A percentile compares a stretch with the other conserved stretches of the same genome.
Conservation (phyloP, 1,140 invertebrate genomes). For the Drosophila bipectinata region DNA sequence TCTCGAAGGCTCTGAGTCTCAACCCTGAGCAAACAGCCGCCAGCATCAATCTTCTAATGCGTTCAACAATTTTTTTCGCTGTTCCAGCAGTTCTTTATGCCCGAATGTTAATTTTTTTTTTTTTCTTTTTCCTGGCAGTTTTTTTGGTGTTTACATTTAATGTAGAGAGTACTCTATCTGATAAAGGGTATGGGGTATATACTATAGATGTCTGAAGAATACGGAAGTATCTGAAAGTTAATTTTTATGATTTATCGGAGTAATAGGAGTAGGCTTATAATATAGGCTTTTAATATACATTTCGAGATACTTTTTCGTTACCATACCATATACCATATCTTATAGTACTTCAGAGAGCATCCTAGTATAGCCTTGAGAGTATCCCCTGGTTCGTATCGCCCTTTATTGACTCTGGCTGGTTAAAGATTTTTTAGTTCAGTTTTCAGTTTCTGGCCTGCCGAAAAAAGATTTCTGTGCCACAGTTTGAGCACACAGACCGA, state of each 20-base stretch:
- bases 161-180: constrained; percentile 35
- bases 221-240: neutral
- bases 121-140: constrained; percentile 9
- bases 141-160: constrained; percentile 56
- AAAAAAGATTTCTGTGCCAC: constrained; percentile 57
- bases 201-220: no score
- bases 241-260: neutral
- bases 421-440: constrained; percentile 45
- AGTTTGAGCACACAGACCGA: constrained; percentile 51
- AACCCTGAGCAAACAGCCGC: constrained; percentile 66
- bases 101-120: constrained; percentile 33
- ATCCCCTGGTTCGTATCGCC: neutral
- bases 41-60: constrained; percentile 81
- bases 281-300: no score
- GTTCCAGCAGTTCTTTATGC: constrained; percentile 61
- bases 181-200: neutral
- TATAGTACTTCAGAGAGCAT: neutral
- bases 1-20: constrained; percentile 1
- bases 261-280: no score
- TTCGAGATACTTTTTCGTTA: no score
- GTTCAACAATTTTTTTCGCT: constrained; percentile 75
- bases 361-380: neutral
- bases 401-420: constrained; percentile 11
- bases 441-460: constrained; percentile 15
- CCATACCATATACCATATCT: no score